Percentiles rank a stretch among this genome's conserved stretches.
These are phyloP conservation scores for Wiebesia pumilae DNA, from an alignment of 1,140 invertebrate species.

Conservation along the genomic window DNA sequence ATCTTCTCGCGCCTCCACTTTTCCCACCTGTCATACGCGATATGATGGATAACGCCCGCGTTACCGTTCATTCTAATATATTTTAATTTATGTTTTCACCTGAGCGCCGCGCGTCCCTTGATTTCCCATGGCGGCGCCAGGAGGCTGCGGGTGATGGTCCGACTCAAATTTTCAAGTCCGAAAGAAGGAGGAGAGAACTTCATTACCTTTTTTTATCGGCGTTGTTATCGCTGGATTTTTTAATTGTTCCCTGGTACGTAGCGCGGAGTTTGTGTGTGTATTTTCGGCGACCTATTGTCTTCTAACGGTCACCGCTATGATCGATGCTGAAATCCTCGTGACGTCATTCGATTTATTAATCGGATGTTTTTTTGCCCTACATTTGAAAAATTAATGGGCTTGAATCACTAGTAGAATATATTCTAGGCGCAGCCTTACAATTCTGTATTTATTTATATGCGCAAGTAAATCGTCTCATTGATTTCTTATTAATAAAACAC, in stretches of 20 bases:
- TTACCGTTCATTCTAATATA: constrained; percentile 52
- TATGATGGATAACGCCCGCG: constrained; percentile 59
- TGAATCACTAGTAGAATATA: not conserved
- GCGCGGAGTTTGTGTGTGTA: not conserved
- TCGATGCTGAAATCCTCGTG: not conserved
- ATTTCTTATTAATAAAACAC: too few relatives aligned
- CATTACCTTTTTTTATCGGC: constrained; percentile 17
- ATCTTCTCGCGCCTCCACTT: constrained; percentile 54
- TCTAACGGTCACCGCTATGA: not conserved
- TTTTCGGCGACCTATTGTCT: not conserved
- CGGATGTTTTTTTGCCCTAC: not conserved
- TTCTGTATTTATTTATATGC: too few relatives aligned
- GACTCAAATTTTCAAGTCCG: not conserved
- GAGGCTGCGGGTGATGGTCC: not conserved
- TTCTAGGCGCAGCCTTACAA: too few relatives aligned
- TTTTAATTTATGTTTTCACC: constrained; percentile 67
- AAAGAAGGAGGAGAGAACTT: not conserved
- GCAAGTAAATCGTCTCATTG: too few relatives aligned
- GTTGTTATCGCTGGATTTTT: not conserved
- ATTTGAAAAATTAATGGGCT: not conserved
- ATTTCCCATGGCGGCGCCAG: constrained; percentile 53
- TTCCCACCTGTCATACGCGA: constrained; percentile 52
- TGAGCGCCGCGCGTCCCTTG: constrained; percentile 50
- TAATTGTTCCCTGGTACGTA: not conserved
- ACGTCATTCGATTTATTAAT: not conserved